Evolutionary conservation across 2,113 vertebrate genomes (phyloP), one percentile per base, ranked within the genome.

Genomic region (Aspidoscelis tigris): DNA sequence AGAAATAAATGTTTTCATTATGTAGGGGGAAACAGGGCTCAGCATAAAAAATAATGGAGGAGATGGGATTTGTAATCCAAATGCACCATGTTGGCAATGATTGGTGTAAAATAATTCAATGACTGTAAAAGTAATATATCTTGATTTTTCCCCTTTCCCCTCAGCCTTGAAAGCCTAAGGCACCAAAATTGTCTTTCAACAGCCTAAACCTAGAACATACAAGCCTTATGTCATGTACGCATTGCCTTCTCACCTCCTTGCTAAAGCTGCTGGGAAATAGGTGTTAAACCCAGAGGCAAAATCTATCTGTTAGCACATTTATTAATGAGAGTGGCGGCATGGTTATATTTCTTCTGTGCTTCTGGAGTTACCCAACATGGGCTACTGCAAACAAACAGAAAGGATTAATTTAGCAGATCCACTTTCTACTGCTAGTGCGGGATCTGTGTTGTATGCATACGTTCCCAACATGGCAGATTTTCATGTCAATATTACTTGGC

Each of bases 261-360:
- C 21, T 88, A 93, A 91, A 39, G 66, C 79, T 88, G 87, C 87
- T 81, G 88, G 87, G 89, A 91, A 14, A n/a, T 84, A 87, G 33
- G 85, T 90, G 91, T 92, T 89, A 93, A 91, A 92, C 88, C 84
- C 86, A 84, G 84, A 84, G 76, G 73, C 92, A 81, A 86, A 87
- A 80, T 84, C n/a, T 84, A 93, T 87, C 90, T 91, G 84, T 88
- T 93, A 89, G 82, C 85, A 39, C 10, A 88, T 16, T 87, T 88
- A 89, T 75, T 88, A 85, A 87, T 85, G 58, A 80, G 85, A 92
- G 88, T 82, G 43, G 43, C 50, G 22, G 26, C 7, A 79, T 41
- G 22, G 53, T 78, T 41, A 86, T 77, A 82, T 64, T 78, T 82
- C 68, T 86, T 72, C 74, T 33, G 26, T 20, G 68, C 79, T 50